These are phyloP conservation scores for Aphaenogaster ashmeadi DNA, from an alignment of 1,140 invertebrate genomes.

Conservation along the genomic window DNA sequence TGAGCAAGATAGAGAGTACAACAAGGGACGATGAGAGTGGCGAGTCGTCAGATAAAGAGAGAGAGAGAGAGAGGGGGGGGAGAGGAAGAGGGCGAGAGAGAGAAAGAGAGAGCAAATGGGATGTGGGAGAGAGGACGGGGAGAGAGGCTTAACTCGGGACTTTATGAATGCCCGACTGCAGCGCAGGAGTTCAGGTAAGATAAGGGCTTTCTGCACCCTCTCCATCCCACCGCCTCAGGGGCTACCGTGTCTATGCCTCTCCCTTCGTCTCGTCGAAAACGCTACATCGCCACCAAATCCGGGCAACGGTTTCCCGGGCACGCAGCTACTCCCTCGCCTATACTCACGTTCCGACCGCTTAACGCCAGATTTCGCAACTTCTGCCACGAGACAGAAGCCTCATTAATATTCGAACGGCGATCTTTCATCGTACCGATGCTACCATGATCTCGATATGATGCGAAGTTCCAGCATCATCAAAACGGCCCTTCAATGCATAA, in stretches of 20 bases:
- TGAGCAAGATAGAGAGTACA: constrained; percentile 41
- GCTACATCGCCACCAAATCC: constrained; percentile 75
- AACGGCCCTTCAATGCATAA: constrained; percentile 38
- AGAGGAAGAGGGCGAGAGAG: background rate
- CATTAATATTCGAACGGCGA: constrained; percentile 74
- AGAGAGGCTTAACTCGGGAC: constrained; percentile 78
- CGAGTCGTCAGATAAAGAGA: constrained; percentile 17
- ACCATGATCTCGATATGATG: constrained; percentile 31
- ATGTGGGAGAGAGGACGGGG: constrained; percentile 12
- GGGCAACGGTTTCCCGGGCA: constrained; percentile 75
- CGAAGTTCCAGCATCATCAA: constrained; percentile 41
- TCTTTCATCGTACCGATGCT: constrained; percentile 52
- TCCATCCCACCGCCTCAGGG: constrained; percentile 46
- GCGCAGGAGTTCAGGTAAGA: constrained; percentile 78
- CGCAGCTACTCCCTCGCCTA: constrained; percentile 68
- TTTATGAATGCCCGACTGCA: constrained; percentile 77
- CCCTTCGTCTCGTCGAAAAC: constrained; percentile 65
- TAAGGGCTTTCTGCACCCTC: constrained; percentile 74
- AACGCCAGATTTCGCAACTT: constrained; percentile 75
- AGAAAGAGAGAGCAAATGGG: constrained; percentile 16
- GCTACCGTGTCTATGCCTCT: constrained; percentile 39
- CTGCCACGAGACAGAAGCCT: constrained; percentile 35
- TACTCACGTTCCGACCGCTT: constrained; percentile 66
- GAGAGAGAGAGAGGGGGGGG: constrained; percentile 1
- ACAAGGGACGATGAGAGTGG: constrained; percentile 38